Percentiles rank a stretch among this genome's conserved stretches.
Conservation (phyloP, 2,888 invertebrate genomes). For the Kryphioiulus occultus region DNA sequence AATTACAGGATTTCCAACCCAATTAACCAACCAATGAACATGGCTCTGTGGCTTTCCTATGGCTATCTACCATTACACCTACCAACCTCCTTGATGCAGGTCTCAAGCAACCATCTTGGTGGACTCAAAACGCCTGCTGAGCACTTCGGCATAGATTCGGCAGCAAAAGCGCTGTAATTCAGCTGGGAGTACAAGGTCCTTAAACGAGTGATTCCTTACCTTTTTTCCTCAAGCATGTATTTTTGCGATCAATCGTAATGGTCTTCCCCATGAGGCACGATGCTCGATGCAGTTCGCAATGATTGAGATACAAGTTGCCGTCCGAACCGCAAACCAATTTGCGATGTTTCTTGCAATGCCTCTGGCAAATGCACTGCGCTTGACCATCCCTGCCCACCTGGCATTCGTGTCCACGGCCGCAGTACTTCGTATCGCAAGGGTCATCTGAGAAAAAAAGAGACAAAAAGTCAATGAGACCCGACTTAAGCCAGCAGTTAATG, state of each 20-base stretch:
- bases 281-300: conserved; percentile 72
- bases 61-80: no score
- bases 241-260: conserved; percentile 68
- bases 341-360: conserved; percentile 66
- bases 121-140: no score
- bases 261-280: conserved; percentile 68
- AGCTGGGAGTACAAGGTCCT: background rate
- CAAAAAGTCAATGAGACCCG: background rate
- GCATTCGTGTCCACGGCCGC: conserved; percentile 72
- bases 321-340: conserved; percentile 73
- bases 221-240: conserved; percentile 64
- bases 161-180: no score
- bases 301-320: conserved; percentile 73
- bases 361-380: conserved; percentile 71
- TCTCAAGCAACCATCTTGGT: no score
- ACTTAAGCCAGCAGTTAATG: background rate
- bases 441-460: conserved; percentile 60
- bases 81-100: no score
- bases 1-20: no score
- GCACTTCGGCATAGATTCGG: no score
- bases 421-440: conserved; percentile 72
- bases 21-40: no score
- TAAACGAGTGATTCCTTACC: conserved; percentile 47
- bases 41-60: no score
- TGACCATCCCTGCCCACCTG: conserved; percentile 65